A percentile compares a stretch with the other conserved stretches of the same genome.
phyloP scores from a whole-genome alignment of 2,113 vertebrate species.

The Carassius gibelio region DNA sequence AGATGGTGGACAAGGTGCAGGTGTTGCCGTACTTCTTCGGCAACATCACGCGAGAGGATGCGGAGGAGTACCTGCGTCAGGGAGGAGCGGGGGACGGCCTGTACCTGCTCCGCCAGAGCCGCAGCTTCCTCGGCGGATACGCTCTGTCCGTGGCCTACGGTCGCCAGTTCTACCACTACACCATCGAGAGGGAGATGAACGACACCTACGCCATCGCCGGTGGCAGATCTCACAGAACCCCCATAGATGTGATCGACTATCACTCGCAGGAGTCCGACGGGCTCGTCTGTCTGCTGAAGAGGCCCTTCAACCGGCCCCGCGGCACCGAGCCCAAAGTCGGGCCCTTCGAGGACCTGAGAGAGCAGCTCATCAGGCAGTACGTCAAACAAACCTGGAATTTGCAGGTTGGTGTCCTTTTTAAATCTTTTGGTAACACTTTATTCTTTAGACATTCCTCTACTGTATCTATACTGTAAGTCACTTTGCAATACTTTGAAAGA shows the following conservation, averaged over 20 bases:
- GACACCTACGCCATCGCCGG: slow-evolving; percentile 89
- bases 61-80: slow-evolving; percentile 85
- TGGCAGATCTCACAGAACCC: slow-evolving; percentile 83
- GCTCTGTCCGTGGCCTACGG: slow-evolving; percentile 83
- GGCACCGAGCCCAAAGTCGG: slow-evolving; percentile 91
- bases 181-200: slow-evolving; percentile 88
- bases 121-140: slow-evolving; percentile 91
- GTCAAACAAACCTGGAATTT: slow-evolving; percentile 93
- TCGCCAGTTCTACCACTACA: slow-evolving; percentile 88
- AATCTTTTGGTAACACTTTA: too few relatives aligned
- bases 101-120: slow-evolving; percentile 90
- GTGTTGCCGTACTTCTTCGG: slow-evolving; percentile 89
- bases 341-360: slow-evolving; percentile 92
- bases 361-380: slow-evolving; percentile 90
- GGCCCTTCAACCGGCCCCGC: slow-evolving; percentile 82
- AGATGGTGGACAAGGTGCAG: slow-evolving; percentile 75
- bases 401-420: slow-evolving; percentile 75
- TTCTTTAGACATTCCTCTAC: too few relatives aligned
- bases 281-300: slow-evolving; percentile 87
- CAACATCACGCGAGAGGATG: slow-evolving; percentile 94
- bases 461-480: too few relatives aligned
- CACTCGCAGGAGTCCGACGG: slow-evolving; percentile 88
- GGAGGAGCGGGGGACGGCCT: slow-evolving; percentile 80
- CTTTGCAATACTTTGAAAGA: too few relatives aligned
- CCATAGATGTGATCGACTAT: slow-evolving; percentile 86